Evolutionary conservation across 2,888 invertebrate species (phyloP).

Genomic region (Lycaena phlaeas): DNA sequence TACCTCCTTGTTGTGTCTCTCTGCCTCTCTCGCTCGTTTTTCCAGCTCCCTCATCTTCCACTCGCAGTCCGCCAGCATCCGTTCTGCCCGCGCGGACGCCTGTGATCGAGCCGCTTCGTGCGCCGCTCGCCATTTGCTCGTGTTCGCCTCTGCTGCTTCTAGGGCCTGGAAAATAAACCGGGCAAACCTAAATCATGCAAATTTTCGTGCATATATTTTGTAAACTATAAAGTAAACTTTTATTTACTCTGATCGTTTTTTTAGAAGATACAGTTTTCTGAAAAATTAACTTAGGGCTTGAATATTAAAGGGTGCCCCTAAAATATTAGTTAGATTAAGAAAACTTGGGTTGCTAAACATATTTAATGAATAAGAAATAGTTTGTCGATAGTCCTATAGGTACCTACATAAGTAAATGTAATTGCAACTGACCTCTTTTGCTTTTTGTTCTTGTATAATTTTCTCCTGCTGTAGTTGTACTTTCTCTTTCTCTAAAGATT

Average conservation of each 20-base stretch:
- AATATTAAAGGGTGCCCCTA: background rate
- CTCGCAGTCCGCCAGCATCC: slow-evolving; percentile 85
- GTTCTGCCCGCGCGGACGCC: slow-evolving; percentile 80
- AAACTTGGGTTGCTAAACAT: no score
- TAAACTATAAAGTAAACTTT: background rate
- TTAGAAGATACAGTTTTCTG: no score
- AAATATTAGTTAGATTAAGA: no score
- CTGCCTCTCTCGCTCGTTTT: slow-evolving; percentile 78
- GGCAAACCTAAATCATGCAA: no score
- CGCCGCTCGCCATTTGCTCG: slow-evolving; percentile 75
- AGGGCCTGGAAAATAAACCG: slow-evolving; percentile 69
- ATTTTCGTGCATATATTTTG: no score
- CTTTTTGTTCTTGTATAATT: slow-evolving; percentile 56
- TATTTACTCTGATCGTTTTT: no score
- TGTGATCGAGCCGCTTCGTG: slow-evolving; percentile 79
- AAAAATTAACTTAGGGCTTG: no score
- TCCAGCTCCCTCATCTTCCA: slow-evolving; percentile 87
- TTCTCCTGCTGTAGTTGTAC: slow-evolving; percentile 57
- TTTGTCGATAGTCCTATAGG: no score
- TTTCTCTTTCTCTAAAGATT: slow-evolving; percentile 53
- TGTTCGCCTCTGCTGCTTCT: slow-evolving; percentile 72
- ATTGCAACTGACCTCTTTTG: slow-evolving; percentile 49
- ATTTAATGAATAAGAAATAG: no score
- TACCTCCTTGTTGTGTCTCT: slow-evolving; percentile 72
- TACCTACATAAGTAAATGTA: no score